Conservation (phyloP, 1,140 invertebrate species). For the Ladona fulva region DNA sequence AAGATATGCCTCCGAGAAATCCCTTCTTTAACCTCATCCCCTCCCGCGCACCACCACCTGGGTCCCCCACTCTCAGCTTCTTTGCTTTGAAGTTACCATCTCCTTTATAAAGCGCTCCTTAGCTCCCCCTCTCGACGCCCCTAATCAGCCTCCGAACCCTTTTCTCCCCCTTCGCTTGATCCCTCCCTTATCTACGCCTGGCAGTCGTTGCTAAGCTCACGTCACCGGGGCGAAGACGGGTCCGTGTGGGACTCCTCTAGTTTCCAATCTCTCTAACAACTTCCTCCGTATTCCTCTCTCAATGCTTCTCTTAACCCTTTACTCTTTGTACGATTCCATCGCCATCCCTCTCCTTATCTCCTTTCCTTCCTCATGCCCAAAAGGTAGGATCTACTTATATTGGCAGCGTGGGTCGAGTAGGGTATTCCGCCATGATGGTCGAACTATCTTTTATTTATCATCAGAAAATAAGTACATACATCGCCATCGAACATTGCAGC, state of each 20-base stretch:
- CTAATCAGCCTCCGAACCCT: not conserved
- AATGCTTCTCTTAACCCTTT: no score
- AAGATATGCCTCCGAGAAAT: not conserved
- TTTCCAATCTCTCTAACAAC: not conserved
- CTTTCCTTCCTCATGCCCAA: not conserved
- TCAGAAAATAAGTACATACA: no score
- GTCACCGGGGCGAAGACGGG: not conserved
- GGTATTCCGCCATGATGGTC: no score
- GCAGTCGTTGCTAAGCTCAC: conserved; percentile 2
- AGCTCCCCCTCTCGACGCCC: not conserved
- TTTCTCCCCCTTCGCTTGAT: not conserved
- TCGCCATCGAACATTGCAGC: no score
- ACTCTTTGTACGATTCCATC: not conserved
- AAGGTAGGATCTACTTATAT: not conserved
- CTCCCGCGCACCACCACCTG: not conserved
- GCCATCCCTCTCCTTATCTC: not conserved
- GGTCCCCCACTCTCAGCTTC: not conserved
- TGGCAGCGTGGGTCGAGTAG: no score
- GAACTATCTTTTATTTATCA: no score
- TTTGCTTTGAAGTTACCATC: not conserved
- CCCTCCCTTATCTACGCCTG: not conserved
- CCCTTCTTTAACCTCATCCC: not conserved
- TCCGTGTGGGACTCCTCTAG: not conserved
- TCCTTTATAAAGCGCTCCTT: not conserved
- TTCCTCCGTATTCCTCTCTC: not conserved